phyloP scores from a whole-genome alignment of 2,113 vertebrate genomes.

The Calyptomena viridis region DNA sequence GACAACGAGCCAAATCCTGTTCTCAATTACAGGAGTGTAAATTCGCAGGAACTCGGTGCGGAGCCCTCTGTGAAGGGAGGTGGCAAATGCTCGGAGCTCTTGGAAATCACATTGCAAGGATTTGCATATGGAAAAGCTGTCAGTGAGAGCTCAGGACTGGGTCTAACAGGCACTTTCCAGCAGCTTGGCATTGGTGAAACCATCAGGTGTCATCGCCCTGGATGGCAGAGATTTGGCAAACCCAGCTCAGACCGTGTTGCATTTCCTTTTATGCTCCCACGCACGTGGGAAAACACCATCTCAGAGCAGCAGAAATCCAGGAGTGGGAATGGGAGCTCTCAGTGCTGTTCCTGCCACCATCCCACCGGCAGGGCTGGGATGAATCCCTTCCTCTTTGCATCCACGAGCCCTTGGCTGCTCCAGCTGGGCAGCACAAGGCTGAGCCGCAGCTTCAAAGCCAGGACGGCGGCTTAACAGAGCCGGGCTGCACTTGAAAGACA shows the following conservation, averaged over 20 bases:
- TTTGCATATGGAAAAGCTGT: neutral
- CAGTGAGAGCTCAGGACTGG: neutral
- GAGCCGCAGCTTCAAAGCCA: neutral
- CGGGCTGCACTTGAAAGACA: neutral
- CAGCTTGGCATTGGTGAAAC: neutral
- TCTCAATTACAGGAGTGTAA: neutral
- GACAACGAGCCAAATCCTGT: neutral
- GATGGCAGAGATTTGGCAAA: neutral
- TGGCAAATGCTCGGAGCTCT: neutral
- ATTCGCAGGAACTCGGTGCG: neutral
- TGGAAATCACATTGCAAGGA: neutral
- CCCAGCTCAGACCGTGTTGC: accelerated
- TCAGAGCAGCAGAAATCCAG: neutral
- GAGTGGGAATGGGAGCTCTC: neutral
- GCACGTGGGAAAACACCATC: accelerated
- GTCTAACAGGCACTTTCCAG: neutral
- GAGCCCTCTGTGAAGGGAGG: neutral
- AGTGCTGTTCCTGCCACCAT: accelerated
- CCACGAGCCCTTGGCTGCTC: neutral
- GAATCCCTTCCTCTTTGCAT: neutral
- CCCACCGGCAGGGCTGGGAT: neutral
- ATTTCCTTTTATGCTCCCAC: neutral
- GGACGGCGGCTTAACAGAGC: neutral
- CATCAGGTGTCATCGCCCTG: neutral
- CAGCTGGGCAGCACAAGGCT: neutral